These are phyloP conservation scores for Vulpes lagopus DNA, from an alignment of 2,113 vertebrate genomes.

Conservation along the genomic window DNA sequence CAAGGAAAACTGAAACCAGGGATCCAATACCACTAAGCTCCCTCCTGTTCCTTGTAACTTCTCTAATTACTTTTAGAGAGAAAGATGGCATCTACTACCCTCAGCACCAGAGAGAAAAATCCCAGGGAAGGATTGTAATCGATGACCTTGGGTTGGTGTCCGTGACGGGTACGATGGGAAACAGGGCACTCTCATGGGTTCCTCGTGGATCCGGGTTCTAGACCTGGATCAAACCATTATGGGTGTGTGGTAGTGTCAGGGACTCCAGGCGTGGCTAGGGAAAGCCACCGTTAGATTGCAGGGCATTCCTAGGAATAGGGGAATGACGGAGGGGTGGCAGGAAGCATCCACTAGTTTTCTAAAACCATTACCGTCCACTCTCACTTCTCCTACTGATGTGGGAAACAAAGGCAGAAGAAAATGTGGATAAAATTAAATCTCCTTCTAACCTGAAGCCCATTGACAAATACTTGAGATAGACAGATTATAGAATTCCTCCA, in stretches of 20 bases:
- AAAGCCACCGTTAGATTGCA: neutral
- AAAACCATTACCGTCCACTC: neutral
- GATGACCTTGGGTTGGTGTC: neutral
- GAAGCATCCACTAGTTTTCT: neutral
- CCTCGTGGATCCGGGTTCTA: neutral
- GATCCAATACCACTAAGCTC: neutral
- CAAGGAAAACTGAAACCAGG: neutral
- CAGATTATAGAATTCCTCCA: neutral
- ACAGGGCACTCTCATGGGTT: neutral
- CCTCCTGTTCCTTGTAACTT: neutral
- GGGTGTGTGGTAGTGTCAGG: neutral
- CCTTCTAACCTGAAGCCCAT: neutral
- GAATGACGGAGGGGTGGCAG: neutral
- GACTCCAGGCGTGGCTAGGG: neutral
- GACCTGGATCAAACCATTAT: neutral
- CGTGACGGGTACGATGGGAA: neutral
- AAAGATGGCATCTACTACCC: neutral
- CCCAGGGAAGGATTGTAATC: neutral
- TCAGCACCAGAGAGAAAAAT: neutral
- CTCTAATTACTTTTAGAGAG: neutral
- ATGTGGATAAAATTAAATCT: neutral
- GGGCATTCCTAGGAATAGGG: neutral
- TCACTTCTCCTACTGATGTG: neutral
- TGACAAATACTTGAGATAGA: neutral
- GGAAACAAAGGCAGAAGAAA: neutral